phyloP scores from a whole-genome alignment of 37 sponge, comb jelly and placozoan species.

The Aphrocallistes beatrix region DNA sequence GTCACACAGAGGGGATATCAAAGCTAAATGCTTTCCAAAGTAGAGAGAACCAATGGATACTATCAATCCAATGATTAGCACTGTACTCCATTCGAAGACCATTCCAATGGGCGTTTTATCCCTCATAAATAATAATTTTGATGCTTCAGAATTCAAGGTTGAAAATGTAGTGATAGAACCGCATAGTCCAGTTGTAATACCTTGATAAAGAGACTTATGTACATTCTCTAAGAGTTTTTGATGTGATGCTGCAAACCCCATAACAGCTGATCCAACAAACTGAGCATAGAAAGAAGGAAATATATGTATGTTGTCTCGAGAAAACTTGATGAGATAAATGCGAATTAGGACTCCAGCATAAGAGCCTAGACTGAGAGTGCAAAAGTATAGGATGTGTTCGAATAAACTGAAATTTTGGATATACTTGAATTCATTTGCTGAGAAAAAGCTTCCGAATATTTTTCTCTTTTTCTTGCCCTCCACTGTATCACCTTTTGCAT shows the following conservation, averaged over 20 bases:
- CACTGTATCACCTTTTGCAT: no score
- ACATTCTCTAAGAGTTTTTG: constrained; percentile 16
- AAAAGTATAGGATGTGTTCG: no score
- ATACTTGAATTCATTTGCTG: no score
- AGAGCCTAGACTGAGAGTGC: neutral
- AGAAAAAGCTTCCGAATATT: no score
- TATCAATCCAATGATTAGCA: constrained; percentile 31
- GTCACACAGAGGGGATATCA: constrained; percentile 24
- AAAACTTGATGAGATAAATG: neutral
- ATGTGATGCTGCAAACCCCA: constrained; percentile 30
- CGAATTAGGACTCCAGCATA: neutral
- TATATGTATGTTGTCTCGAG: neutral
- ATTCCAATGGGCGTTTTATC: neutral
- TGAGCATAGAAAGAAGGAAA: constrained; percentile 44
- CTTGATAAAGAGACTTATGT: constrained; percentile 23
- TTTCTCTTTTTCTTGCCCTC: no score
- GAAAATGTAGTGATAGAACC: constrained; percentile 57
- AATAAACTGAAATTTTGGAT: no score
- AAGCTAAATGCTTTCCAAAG: constrained; percentile 31
- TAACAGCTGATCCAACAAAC: constrained; percentile 34
- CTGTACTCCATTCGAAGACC: constrained; percentile 27
- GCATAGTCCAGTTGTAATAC: constrained; percentile 45
- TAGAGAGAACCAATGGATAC: constrained; percentile 26
- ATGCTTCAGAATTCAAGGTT: constrained; percentile 42
- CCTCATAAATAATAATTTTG: constrained; percentile 19